phyloP scores from a whole-genome alignment of 2,113 vertebrate species.

The Perca flavescens region DNA sequence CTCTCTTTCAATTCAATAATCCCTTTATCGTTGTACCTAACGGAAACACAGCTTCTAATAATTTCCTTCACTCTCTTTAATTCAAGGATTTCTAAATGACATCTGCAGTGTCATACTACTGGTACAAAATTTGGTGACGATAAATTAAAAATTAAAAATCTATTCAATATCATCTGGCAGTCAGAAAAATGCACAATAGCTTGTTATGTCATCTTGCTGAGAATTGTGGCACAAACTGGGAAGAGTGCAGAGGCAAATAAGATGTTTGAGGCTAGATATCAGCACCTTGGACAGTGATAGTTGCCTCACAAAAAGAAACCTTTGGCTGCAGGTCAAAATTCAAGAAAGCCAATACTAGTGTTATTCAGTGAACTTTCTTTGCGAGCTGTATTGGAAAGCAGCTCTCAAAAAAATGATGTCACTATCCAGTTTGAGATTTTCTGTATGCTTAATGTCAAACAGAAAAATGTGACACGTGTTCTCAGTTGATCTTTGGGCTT shows the following conservation, averaged over 20 bases:
- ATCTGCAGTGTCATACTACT: not conserved
- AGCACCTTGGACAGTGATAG: conserved; percentile 31
- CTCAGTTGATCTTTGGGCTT: not conserved
- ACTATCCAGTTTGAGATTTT: not conserved
- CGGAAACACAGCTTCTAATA: not conserved
- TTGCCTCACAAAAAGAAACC: not conserved
- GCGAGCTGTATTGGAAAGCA: not conserved
- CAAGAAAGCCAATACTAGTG: not conserved
- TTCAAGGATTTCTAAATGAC: conserved; percentile 3
- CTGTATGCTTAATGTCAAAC: not conserved
- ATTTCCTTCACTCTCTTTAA: conserved; percentile 2
- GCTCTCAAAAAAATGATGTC: not conserved
- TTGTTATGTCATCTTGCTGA: conserved; percentile 2
- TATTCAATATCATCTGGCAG: not conserved
- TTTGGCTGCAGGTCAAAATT: not conserved
- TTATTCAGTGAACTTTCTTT: not conserved
- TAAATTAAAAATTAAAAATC: not conserved
- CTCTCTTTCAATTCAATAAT: conserved; percentile 12
- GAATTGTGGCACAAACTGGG: conserved; percentile 19
- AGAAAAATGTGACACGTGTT: not conserved
- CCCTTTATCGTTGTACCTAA: conserved; percentile 13
- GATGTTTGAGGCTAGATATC: conserved; percentile 12
- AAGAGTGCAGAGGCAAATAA: not conserved
- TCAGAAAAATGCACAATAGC: not conserved
- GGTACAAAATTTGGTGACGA: not conserved